phyloP scores from a whole-genome alignment of 2,888 invertebrate genomes.

The Pardosa pseudoannulata region DNA sequence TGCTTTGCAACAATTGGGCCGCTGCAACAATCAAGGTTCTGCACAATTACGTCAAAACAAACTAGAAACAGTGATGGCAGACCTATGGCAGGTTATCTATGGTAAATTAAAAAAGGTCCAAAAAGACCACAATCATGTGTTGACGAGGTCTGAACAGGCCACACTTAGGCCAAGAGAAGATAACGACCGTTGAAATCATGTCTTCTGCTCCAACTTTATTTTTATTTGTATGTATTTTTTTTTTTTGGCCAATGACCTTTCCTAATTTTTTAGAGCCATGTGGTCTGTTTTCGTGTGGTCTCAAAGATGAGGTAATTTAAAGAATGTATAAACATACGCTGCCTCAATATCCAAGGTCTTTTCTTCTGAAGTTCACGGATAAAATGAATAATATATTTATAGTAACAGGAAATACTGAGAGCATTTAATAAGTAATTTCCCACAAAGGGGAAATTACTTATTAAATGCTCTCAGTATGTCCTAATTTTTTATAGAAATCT shows the following conservation, averaged over 20 bases:
- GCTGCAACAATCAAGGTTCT: constrained; percentile 29
- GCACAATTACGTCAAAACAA: constrained; percentile 36
- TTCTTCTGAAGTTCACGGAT: too few species aligned
- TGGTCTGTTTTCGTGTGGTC: constrained; percentile 59
- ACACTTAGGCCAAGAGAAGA: constrained; percentile 46
- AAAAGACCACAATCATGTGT: constrained; percentile 25
- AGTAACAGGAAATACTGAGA: too few species aligned
- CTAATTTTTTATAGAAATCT: too few species aligned
- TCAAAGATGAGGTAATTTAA: constrained; percentile 1
- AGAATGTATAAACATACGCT: neutral
- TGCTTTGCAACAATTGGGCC: constrained; percentile 25
- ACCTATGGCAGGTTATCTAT: constrained; percentile 56
- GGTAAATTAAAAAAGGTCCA: constrained; percentile 31
- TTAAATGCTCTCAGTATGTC: too few species aligned
- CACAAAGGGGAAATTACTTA: too few species aligned
- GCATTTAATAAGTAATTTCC: too few species aligned
- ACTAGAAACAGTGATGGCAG: constrained; percentile 51
- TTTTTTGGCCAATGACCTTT: constrained; percentile 36
- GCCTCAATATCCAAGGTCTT: too few species aligned
- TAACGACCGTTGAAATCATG: constrained; percentile 30
- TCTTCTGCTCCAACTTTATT: constrained; percentile 28
- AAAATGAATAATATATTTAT: too few species aligned
- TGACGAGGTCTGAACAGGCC: constrained; percentile 31
- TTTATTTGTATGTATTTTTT: too few species aligned
- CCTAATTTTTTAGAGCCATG: constrained; percentile 57